Evolutionary conservation across 2,888 invertebrate species (phyloP).

Genomic region (Leuctra nigra): DNA sequence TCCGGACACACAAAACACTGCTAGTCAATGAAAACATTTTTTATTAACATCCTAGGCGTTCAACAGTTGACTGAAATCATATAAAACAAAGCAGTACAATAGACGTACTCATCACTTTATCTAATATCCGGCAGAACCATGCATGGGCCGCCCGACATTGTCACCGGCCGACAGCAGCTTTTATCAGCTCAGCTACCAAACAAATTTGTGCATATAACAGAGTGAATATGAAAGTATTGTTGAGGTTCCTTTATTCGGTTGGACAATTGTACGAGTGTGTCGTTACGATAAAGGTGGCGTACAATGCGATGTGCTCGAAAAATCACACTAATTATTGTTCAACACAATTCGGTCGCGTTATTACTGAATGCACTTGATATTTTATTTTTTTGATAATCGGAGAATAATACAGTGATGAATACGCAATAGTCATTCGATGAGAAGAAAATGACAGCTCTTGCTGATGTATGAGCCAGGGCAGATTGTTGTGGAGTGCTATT

Average conservation of each 20-base stretch:
- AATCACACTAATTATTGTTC: not conserved
- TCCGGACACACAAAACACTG: not conserved
- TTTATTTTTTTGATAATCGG: not conserved
- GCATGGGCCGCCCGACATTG: conserved; percentile 1
- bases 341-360: too few relatives aligned
- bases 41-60: conserved; percentile 11
- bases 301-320: not conserved
- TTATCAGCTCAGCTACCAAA: too few relatives aligned
- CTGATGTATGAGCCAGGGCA: too few relatives aligned
- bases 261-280: not conserved
- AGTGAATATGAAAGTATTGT: not conserved
- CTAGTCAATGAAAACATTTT: conserved; percentile 11
- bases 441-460: too few relatives aligned
- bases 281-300: not conserved
- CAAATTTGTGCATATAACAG: too few relatives aligned
- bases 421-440: too few relatives aligned
- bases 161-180: too few relatives aligned
- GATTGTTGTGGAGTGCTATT: too few relatives aligned
- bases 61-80: too few relatives aligned
- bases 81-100: conserved; percentile 8
- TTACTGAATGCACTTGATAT: not conserved
- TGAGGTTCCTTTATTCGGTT: not conserved
- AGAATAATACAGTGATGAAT: not conserved
- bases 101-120: conserved; percentile 7
- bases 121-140: conserved; percentile 7